These are phyloP conservation scores for Trialeurodes vaporariorum DNA, from an alignment of 1,140 invertebrate genomes.

Conservation along the genomic window DNA sequence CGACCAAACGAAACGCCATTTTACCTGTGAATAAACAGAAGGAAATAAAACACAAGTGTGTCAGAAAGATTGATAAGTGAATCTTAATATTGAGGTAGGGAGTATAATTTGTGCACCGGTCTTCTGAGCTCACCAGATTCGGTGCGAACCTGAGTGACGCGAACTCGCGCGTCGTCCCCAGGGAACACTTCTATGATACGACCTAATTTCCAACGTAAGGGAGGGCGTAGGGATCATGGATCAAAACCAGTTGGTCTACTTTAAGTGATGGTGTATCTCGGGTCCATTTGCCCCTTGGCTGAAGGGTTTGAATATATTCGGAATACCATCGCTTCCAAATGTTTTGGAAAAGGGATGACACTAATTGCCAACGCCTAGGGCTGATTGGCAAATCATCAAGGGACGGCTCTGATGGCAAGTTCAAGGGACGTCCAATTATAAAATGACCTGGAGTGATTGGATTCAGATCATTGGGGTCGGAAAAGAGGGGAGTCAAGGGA, in stretches of 20 bases:
- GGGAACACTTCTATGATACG: constrained; percentile 26
- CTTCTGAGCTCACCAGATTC: constrained; percentile 24
- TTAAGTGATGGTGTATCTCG: constrained; percentile 17
- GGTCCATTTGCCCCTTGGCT: constrained; percentile 26
- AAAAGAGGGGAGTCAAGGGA: too few relatives aligned
- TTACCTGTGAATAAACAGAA: too few relatives aligned
- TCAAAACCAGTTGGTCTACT: constrained; percentile 27
- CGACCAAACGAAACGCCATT: too few relatives aligned
- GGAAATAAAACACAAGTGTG: too few relatives aligned
- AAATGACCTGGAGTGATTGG: too few relatives aligned
- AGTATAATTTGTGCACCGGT: constrained; percentile 20
- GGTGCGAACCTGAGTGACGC: constrained; percentile 27
- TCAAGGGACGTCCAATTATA: too few relatives aligned
- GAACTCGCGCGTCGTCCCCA: constrained; percentile 28
- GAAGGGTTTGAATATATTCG: constrained; percentile 30
- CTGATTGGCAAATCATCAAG: too few relatives aligned
- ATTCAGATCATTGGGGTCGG: too few relatives aligned
- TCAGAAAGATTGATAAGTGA: too few relatives aligned
- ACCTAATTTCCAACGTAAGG: constrained; percentile 27
- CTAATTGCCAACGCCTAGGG: too few relatives aligned
- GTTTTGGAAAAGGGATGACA: too few relatives aligned
- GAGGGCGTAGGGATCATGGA: constrained; percentile 30
- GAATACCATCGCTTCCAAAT: constrained; percentile 29
- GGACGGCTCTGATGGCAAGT: too few relatives aligned
- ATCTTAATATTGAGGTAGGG: constrained; percentile 11